phyloP scores from a whole-genome alignment of 2,113 vertebrate genomes.

The Chlorodrepanis virens region DNA sequence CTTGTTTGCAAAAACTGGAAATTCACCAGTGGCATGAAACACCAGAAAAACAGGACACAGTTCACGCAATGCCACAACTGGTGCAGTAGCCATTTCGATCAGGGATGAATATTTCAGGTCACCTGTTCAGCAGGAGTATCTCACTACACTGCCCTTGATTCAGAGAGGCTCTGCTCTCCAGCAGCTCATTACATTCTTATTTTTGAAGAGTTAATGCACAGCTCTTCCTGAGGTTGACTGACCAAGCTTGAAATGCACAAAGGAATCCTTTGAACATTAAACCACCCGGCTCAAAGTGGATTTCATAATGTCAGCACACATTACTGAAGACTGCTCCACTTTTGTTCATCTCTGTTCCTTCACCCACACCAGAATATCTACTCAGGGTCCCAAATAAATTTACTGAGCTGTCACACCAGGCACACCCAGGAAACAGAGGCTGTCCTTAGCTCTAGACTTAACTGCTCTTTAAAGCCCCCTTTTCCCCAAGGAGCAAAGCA shows the following conservation, averaged over 20 bases:
- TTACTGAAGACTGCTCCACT: background rate
- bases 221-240: background rate
- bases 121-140: background rate
- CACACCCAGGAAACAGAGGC: background rate
- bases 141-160: background rate
- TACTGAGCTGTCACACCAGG: background rate
- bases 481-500: background rate
- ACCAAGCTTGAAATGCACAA: background rate
- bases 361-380: background rate
- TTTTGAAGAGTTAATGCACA: background rate
- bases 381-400: background rate
- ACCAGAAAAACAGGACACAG: background rate
- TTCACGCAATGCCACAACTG: fast-evolving
- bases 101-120: background rate
- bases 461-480: background rate
- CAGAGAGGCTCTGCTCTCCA: background rate
- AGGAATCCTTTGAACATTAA: background rate
- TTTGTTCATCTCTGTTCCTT: background rate
- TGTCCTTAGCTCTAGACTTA: background rate
- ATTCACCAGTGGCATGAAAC: background rate
- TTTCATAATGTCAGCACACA: background rate
- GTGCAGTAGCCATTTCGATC: background rate
- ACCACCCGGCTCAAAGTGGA: background rate
- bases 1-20: background rate
- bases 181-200: background rate